These are phyloP conservation scores for Operophtera brumata DNA, from an alignment of 2,888 invertebrate species.

Conservation along the genomic window DNA sequence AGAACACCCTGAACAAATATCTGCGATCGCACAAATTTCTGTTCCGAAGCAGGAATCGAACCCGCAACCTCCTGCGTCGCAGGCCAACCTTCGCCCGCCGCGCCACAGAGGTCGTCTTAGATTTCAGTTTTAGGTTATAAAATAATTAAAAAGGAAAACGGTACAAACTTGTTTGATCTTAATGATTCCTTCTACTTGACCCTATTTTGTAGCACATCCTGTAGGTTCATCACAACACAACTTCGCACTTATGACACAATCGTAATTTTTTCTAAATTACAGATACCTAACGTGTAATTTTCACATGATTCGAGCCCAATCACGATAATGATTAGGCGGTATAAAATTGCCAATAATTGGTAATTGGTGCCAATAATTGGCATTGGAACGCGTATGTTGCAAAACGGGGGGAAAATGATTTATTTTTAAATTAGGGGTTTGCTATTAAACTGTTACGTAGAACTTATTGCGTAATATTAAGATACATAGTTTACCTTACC, in stretches of 20 bases:
- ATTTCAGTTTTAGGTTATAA: too few species aligned
- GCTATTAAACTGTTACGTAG: conserved; percentile 8
- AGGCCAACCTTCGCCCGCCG: too few species aligned
- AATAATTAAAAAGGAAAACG: too few species aligned
- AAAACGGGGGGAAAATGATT: conserved; percentile 37
- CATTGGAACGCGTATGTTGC: conserved; percentile 38
- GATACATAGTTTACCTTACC: too few species aligned
- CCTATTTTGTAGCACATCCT: background rate
- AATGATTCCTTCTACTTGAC: too few species aligned
- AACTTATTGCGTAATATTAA: background rate
- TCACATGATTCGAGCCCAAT: conserved; percentile 43
- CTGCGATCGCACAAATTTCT: too few species aligned
- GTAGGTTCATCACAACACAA: background rate
- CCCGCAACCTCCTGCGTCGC: too few species aligned
- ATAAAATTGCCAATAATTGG: conserved; percentile 33
- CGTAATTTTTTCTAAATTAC: conserved; percentile 25
- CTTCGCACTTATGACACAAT: background rate
- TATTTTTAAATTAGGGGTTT: conserved; percentile 34
- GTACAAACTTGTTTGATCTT: too few species aligned
- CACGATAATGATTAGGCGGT: conserved; percentile 43
- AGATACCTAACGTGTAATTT: conserved; percentile 40
- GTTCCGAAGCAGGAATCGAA: too few species aligned
- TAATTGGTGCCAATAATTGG: conserved; percentile 34
- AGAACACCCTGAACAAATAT: too few species aligned
- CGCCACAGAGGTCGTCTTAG: too few species aligned